A percentile compares a stretch with the other conserved stretches of the same genome.
phyloP scores from a whole-genome alignment of 2,113 vertebrate genomes.

The Trochalopteron elliotii region DNA sequence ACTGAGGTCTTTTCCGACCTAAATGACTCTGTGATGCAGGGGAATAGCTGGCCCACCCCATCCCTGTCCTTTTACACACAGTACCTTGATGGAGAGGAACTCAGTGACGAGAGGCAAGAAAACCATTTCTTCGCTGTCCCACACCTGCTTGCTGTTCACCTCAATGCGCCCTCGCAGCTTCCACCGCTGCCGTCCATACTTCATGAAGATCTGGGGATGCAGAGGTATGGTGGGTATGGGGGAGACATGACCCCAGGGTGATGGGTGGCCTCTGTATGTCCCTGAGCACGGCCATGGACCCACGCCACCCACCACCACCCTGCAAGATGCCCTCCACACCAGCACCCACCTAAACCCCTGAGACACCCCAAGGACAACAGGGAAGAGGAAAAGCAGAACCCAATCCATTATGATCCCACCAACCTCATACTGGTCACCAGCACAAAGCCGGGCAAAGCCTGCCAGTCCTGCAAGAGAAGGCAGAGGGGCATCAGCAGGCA shows the following conservation, averaged over 20 bases:
- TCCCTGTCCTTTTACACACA: not conserved
- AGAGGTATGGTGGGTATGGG: not conserved
- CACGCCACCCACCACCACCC: not conserved
- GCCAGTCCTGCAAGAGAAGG: conserved; percentile 85
- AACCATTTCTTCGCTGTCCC: conserved; percentile 95
- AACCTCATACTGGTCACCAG: conserved; percentile 98
- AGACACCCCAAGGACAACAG: not conserved
- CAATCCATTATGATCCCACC: not conserved
- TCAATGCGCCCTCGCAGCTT: conserved; percentile 92
- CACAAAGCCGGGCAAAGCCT: conserved; percentile 93
- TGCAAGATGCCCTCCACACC: not conserved
- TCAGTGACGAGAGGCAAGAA: conserved; percentile 93
- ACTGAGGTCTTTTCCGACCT: not conserved
- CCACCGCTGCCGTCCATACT: conserved; percentile 94
- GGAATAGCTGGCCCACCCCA: not conserved
- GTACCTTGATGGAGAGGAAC: conserved; percentile 95
- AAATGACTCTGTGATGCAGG: not conserved
- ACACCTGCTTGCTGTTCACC: conserved; percentile 91
- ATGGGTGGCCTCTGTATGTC: not conserved
- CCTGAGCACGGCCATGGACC: not conserved
- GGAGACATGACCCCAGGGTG: accelerated
- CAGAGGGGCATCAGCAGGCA: not conserved
- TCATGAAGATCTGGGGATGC: conserved; percentile 88
- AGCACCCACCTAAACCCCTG: not conserved
- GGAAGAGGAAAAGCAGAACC: not conserved